Percentiles rank a stretch among this genome's conserved stretches.
Evolutionary conservation across 2,888 invertebrate species (phyloP).

Genomic region (Charanyca ferruginea): DNA sequence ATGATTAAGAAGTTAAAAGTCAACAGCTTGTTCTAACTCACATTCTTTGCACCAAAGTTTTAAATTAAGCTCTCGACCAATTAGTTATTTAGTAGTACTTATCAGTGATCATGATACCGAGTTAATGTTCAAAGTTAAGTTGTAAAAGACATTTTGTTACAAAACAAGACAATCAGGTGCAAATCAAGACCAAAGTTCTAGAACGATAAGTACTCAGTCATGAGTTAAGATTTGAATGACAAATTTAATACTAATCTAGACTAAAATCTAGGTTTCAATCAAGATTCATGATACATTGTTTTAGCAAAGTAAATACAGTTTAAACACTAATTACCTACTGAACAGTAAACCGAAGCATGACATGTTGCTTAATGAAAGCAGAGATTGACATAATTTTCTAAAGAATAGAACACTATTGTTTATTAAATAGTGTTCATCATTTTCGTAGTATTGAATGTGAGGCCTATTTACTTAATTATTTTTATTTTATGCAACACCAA

Average conservation of each 20-base stretch:
- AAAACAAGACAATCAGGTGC: not conserved
- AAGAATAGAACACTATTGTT: not conserved
- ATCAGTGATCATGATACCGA: not conserved
- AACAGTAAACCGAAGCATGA: not conserved
- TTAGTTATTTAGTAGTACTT: conserved; percentile 13
- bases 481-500: too few species aligned
- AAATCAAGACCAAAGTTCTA: conserved; percentile 1
- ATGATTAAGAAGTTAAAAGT: conserved; percentile 29
- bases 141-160: not conserved
- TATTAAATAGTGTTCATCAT: not conserved
- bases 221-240: conserved; percentile 1
- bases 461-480: not conserved
- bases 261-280: conserved; percentile 15
- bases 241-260: conserved; percentile 6
- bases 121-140: not conserved
- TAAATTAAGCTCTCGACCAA: not conserved
- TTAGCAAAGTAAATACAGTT: not conserved
- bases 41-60: conserved; percentile 7
- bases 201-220: not conserved
- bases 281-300: conserved; percentile 2
- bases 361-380: not conserved
- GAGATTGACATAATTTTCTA: not conserved
- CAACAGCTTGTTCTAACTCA: conserved; percentile 39
- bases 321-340: not conserved
- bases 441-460: not conserved